Evolutionary conservation across 2,888 invertebrate genomes (phyloP), one percentile per base, ranked within the genome.

Genomic region (Chrysodeixis includens): DNA sequence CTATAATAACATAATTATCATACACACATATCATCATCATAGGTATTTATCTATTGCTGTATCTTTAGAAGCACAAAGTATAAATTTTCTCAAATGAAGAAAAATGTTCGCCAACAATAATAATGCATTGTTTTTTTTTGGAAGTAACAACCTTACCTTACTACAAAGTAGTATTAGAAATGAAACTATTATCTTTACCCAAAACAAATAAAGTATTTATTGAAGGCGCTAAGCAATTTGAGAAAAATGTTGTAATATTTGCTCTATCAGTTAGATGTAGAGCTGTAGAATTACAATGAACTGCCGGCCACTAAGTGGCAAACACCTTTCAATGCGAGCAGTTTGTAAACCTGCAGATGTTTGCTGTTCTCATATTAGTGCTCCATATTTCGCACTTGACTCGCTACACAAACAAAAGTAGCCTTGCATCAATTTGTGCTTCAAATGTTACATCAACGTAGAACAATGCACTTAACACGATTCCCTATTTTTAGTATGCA

Each of bases 391-490:
- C 77, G 85, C 86, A 82, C 82, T 81, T 79, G 67, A 79, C 78
- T 83, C 71, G 74, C 66, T 66, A 68, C 66, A 76, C 86, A 85
- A 88, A 90, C 87, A 88, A 86, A 80, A 73, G 82, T 81, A 89
- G 83, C 90, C 91, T 90, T 90, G 90, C 88, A 84, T 82, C 83
- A 84, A 86, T 87, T 84, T 83, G 76, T 78, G 76, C 73, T 73
- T 72, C 58, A 76, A 82, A 69, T 69, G 71, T 84, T 87, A 82
- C 84, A 81, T 82, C 77, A 83, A 79, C 72, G 82, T 81, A 74
- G 70, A 82, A 83, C 82, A 83, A 82, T 81, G 79, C 83, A 83
- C 62, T 84, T 85, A 88, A 77, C 84, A 85, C 81, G 74, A 82
- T 82, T 83, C 78, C 72, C 71, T 75, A 78, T 78, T 82, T 78